These are phyloP conservation scores for Penaeus chinensis DNA, from an alignment of 1,140 invertebrate species.

Conservation along the genomic window DNA sequence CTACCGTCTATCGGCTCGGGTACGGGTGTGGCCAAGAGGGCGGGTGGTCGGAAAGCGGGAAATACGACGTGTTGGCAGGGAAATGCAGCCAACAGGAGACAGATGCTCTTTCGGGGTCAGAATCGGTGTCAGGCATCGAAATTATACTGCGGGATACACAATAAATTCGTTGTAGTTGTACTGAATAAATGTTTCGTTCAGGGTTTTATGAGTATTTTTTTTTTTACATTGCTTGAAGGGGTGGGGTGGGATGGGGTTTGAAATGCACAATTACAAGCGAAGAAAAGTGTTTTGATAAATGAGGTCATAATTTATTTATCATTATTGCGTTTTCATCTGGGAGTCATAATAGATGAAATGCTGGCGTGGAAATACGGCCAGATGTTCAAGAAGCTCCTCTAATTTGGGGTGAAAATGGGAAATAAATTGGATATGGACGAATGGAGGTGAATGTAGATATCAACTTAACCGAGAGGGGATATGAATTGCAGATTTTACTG, in stretches of 20 bases:
- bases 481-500: no score
- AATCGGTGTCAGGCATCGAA: slow-evolving; percentile 47
- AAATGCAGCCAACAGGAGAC: slow-evolving; percentile 28
- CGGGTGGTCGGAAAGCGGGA: neutral
- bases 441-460: no score
- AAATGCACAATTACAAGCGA: no score
- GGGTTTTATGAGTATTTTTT: slow-evolving; percentile 5
- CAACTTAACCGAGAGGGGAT: no score
- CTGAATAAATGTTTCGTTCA: slow-evolving; percentile 8
- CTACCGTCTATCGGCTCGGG: neutral
- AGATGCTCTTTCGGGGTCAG: slow-evolving; percentile 34
- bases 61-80: neutral
- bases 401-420: no score
- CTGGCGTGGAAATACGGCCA: no score
- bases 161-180: slow-evolving; percentile 37
- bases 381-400: no score
- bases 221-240: slow-evolving; percentile 10
- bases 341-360: no score
- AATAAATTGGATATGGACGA: no score
- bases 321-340: no score
- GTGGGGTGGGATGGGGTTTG: neutral
- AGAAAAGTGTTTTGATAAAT: no score
- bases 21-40: neutral
- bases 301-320: no score
- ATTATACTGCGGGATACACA: slow-evolving; percentile 36